These are phyloP conservation scores for Dendrocincla fuliginosa DNA, from an alignment of 2,797 vertebrate genomes.

Conservation along the genomic window DNA sequence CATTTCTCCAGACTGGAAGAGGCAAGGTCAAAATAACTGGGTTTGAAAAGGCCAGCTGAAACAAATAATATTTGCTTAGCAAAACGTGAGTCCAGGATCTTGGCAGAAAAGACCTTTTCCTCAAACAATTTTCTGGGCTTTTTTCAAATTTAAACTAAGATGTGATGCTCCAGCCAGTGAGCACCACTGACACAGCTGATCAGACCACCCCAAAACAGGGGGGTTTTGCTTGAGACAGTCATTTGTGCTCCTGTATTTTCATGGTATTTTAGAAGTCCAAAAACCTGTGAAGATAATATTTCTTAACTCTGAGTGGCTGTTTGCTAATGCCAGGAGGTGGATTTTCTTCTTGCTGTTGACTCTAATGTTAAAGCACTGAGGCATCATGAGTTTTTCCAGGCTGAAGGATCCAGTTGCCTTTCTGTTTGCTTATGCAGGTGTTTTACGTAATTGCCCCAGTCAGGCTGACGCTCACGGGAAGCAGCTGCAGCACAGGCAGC, in stretches of 20 bases:
- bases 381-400: constrained; percentile 24
- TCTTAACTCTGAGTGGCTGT: not conserved
- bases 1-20: not conserved
- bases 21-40: not conserved
- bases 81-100: not conserved
- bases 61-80: constrained; percentile 42
- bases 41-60: not conserved
- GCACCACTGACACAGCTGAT: not conserved
- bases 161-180: not conserved
- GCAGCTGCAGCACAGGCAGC: not conserved
- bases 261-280: not conserved
- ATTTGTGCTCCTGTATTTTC: not conserved
- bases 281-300: not conserved
- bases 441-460: constrained; percentile 12
- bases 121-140: not conserved
- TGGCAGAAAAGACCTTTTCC: constrained; percentile 20
- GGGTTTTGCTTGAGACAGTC: not conserved
- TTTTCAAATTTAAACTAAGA: not conserved
- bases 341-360: constrained; percentile 1
- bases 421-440: constrained; percentile 48
- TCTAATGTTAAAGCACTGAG: not conserved
- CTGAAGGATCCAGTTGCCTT: constrained; percentile 1
- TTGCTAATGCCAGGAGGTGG: not conserved
- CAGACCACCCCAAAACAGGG: not conserved
- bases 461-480: constrained; percentile 6